Base-by-base conservation (phyloP, 2,888 invertebrate genomes). In the Phyto melanocephala region DNA sequence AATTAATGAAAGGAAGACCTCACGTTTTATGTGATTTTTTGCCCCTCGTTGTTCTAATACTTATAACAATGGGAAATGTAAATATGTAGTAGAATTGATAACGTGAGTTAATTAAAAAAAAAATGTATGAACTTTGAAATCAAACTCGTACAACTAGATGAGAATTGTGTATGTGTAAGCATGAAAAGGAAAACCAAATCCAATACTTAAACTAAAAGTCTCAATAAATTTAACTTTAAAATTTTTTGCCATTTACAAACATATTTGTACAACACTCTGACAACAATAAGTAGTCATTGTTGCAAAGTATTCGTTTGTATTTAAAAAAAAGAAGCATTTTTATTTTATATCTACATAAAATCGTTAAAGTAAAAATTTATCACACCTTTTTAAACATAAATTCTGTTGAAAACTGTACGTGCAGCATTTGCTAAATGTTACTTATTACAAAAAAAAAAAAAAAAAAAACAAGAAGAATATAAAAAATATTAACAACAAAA, bases 331-430 rank as follows among this genome's bases (percentile, higher is more conserved):
- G 67, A 70, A 33, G 70, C 37, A 5, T 40, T 60, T 52, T 54
- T 11, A 20, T 58, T 75, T 80, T 67, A 62, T 74, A 60, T 67
- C 67, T 67, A 52, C 72, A 68, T 68, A 37, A 67, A 74, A 80
- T 74, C 79, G 67, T 72, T 35, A 70, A 80, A 74, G 79, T 68
- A 80, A 77, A 62, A 76, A 82, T 82, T 82, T 82, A 79, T 82
- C 82, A 82, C 82, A 82, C 82, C 82, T 82, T 79, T 82, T 70
- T 75, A 75, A 76, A 72, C 60, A 82, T 82, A 82, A 82, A 82
- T 82, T 76, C 67, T 60, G 56, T 33, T 75, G 65, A 74, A 81
- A 72, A 71, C 76, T 82, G 79, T 79, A 82, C 82, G 82, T 79
- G 82, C 79, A 76, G 65, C 79, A 79, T 79, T 79, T 79, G 79